phyloP scores from a whole-genome alignment of 1,140 invertebrate species.

The Brachionus koreanus region DNA sequence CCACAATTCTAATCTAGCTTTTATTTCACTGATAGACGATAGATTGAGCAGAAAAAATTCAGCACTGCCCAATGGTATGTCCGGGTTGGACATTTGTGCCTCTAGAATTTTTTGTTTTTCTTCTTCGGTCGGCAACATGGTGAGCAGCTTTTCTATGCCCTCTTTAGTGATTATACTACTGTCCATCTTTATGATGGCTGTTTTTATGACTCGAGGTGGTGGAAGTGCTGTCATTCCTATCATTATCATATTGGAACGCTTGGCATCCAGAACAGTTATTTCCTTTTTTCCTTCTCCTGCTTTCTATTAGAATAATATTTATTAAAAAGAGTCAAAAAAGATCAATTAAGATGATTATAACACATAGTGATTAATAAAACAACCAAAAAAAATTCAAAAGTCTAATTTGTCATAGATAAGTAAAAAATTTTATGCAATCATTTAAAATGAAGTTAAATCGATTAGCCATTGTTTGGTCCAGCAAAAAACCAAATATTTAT shows the following conservation, averaged over 20 bases:
- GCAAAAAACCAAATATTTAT: too few species aligned
- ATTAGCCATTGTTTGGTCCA: too few species aligned
- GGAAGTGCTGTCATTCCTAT: conserved; percentile 99
- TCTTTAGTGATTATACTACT: conserved; percentile 94
- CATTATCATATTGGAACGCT: conserved; percentile 97
- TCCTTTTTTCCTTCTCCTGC: conserved; percentile 89
- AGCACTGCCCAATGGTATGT: conserved; percentile 88
- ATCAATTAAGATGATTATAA: background rate
- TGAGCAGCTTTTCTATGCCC: conserved; percentile 92
- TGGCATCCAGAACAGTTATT: conserved; percentile 90
- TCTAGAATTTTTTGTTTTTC: conserved; percentile 93
- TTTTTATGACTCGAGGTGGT: conserved; percentile 87
- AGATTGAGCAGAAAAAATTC: conserved; percentile 95
- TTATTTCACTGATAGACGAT: conserved; percentile 88
- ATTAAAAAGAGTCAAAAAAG: background rate
- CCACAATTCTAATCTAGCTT: conserved; percentile 91
- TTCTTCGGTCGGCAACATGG: conserved; percentile 93
- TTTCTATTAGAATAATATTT: conserved; percentile 65
- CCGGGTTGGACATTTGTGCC: conserved; percentile 85
- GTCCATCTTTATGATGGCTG: conserved; percentile 98
- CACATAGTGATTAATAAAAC: background rate
- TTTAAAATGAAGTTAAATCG: too few species aligned
- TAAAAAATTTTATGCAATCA: too few species aligned
- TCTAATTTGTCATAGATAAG: background rate
- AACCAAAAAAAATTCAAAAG: background rate